Percentiles rank a stretch among this genome's conserved stretches.
These are phyloP conservation scores for Ceyx margarethae DNA, from an alignment of 2,113 vertebrate species.

Conservation along the genomic window DNA sequence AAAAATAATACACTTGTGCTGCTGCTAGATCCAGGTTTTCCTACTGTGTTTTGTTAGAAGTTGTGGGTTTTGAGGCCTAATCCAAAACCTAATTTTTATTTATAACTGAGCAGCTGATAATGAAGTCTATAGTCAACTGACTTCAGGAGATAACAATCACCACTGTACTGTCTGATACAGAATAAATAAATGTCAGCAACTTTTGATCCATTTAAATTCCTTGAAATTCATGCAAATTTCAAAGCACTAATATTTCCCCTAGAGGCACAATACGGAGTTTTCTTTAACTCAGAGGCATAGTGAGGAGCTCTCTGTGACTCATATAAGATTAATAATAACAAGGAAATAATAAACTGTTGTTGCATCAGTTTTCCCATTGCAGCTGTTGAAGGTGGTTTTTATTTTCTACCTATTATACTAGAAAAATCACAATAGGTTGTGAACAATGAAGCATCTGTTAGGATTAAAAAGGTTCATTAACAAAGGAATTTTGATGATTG, in stretches of 20 bases:
- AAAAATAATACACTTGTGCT: neutral
- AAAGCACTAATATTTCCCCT: neutral
- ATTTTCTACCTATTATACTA: neutral
- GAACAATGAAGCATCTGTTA: neutral
- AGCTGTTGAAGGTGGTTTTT: neutral
- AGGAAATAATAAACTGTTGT: neutral
- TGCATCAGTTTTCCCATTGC: neutral
- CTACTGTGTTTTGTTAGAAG: neutral
- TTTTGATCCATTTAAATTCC: conserved; percentile 7
- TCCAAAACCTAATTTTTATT: neutral
- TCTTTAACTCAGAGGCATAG: neutral
- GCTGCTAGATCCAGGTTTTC: neutral
- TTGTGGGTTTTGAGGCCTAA: neutral
- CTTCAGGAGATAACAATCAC: neutral
- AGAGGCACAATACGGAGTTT: neutral
- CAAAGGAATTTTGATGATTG: neutral
- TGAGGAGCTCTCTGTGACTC: neutral
- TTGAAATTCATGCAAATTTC: conserved; percentile 22
- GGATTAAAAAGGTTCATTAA: neutral
- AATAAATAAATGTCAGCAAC: neutral
- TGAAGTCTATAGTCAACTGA: neutral
- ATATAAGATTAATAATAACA: neutral
- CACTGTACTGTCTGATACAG: neutral
- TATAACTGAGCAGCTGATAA: neutral
- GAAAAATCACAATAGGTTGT: neutral